phyloP scores from a whole-genome alignment of 2,888 invertebrate genomes.

The Encarsia formosa region DNA sequence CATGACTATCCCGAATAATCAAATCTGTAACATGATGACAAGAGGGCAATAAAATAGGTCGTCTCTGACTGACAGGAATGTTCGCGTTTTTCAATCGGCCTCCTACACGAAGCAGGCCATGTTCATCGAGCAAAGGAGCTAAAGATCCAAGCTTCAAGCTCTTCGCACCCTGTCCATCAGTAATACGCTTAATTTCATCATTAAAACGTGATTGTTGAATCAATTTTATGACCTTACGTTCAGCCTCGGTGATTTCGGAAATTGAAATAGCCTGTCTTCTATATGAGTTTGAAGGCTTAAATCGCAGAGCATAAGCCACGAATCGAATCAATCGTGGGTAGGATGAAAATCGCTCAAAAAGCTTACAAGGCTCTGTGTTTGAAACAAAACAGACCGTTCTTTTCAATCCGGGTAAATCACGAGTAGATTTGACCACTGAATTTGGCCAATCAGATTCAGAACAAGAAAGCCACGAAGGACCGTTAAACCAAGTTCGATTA shows the following conservation, averaged over 20 bases:
- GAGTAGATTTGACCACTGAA: too few species aligned
- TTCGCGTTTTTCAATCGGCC: conserved; percentile 9
- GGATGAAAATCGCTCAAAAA: background rate
- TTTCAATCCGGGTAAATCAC: conserved; percentile 12
- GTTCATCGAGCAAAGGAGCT: conserved; percentile 13
- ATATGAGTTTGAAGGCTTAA: background rate
- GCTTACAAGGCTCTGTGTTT: background rate
- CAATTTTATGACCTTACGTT: conserved; percentile 1
- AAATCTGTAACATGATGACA: conserved; percentile 13
- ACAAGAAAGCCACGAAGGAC: conserved; percentile 19
- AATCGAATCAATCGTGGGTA: conserved; percentile 1
- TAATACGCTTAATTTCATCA: conserved; percentile 6
- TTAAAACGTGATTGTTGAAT: conserved; percentile 11
- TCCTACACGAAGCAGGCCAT: conserved; percentile 8
- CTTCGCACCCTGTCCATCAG: background rate
- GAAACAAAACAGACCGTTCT: background rate
- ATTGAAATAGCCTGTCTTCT: background rate
- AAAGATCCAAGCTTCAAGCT: background rate
- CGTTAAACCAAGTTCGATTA: conserved; percentile 14
- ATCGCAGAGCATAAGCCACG: background rate
- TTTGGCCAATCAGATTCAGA: background rate
- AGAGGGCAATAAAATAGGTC: conserved; percentile 21
- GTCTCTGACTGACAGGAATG: conserved; percentile 3
- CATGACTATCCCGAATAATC: conserved; percentile 21
- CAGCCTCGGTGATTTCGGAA: conserved; percentile 10